Conservation (phyloP, 2,888 invertebrate genomes). For the Xylocampa areola region DNA sequence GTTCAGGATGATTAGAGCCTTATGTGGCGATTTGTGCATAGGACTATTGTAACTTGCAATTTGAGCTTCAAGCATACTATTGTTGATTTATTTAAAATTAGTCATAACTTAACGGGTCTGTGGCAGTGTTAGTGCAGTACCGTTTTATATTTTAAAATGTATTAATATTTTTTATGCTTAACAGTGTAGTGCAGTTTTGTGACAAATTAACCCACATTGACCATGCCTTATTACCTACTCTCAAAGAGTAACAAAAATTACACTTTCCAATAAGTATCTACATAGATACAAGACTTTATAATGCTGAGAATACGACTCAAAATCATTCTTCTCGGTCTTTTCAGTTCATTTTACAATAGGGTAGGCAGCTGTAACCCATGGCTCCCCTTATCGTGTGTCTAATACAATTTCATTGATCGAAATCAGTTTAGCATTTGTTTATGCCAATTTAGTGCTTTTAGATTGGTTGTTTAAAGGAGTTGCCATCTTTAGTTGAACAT, state of each 20-base stretch:
- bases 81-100: background rate
- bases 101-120: slow-evolving; percentile 19
- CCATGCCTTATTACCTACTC: slow-evolving; percentile 51
- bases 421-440: slow-evolving; percentile 6
- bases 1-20: slow-evolving; percentile 9
- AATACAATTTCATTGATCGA: too few relatives aligned
- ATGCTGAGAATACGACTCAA: slow-evolving; percentile 32
- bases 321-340: slow-evolving; percentile 36
- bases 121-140: slow-evolving; percentile 43
- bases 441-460: slow-evolving; percentile 17
- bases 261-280: slow-evolving; percentile 38
- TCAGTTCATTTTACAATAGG: slow-evolving; percentile 23
- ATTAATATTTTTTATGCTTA: slow-evolving; percentile 16
- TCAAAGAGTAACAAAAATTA: slow-evolving; percentile 44
- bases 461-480: slow-evolving; percentile 20
- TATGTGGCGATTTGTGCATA: background rate
- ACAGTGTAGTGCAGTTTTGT: slow-evolving; percentile 38
- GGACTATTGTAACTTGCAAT: background rate
- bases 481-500: slow-evolving; percentile 39
- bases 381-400: too few relatives aligned
- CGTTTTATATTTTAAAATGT: slow-evolving; percentile 15
- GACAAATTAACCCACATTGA: slow-evolving; percentile 50
- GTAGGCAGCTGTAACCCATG: slow-evolving; percentile 20
- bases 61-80: background rate
- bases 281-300: slow-evolving; percentile 35